A percentile compares a stretch with the other conserved stretches of the same genome.
Conservation (phyloP, 1,140 invertebrate species). For the Scaptomyza graminum region DNA sequence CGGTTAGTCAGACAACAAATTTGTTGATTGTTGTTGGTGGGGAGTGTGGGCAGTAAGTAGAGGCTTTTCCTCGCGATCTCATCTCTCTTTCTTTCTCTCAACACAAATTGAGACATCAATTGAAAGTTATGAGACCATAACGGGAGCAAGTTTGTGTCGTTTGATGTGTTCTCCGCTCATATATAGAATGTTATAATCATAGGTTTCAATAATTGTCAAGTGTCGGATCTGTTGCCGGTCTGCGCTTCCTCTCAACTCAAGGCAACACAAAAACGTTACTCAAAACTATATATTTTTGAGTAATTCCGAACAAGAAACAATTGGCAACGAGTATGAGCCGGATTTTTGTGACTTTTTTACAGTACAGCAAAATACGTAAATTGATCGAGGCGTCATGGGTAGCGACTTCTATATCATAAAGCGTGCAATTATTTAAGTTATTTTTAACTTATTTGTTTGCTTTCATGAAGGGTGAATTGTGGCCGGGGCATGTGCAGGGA, state of each 20-base stretch:
- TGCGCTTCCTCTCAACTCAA: conserved; percentile 57
- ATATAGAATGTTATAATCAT: conserved; percentile 63
- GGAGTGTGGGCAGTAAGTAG: background rate
- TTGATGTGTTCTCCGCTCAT: conserved; percentile 25
- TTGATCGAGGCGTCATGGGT: conserved; percentile 26
- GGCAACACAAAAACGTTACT: too few relatives aligned
- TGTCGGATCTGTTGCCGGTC: conserved; percentile 25
- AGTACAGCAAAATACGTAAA: conserved; percentile 32
- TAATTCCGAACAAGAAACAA: conserved; percentile 20
- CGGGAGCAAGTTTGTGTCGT: conserved; percentile 37
- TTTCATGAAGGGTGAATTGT: conserved; percentile 13
- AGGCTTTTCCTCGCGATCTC: too few relatives aligned
- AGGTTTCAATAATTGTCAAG: conserved; percentile 67
- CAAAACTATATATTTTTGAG: background rate
- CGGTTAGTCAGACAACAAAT: conserved; percentile 43
- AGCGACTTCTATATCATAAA: conserved; percentile 18
- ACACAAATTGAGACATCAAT: conserved; percentile 73
- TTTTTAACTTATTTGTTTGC: conserved; percentile 40
- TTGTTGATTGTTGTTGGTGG: background rate
- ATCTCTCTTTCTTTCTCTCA: conserved; percentile 23
- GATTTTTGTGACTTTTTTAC: conserved; percentile 30
- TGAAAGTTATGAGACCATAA: conserved; percentile 51
- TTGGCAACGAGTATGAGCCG: conserved; percentile 34
- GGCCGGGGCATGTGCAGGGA: background rate
- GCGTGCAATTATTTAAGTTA: conserved; percentile 65